phyloP scores from a whole-genome alignment of 2,113 vertebrate genomes.

The Brachirus orientalis region DNA sequence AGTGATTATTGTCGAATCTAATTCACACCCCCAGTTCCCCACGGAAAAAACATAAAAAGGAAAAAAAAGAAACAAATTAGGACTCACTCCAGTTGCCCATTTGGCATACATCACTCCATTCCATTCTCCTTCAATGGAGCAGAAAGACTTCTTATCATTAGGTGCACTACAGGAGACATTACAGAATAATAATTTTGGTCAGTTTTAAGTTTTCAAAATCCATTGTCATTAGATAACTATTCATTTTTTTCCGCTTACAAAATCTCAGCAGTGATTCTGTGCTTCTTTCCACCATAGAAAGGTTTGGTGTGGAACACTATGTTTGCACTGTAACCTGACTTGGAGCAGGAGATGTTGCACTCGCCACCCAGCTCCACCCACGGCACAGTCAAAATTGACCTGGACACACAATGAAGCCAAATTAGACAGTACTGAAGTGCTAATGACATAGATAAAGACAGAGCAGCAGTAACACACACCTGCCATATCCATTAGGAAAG shows the following conservation, averaged over 20 bases:
- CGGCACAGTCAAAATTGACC: slow-evolving; percentile 98
- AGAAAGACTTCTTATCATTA: slow-evolving; percentile 97
- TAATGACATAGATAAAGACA: neutral
- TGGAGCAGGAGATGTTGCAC: slow-evolving; percentile 96
- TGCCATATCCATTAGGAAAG: slow-evolving; percentile 98
- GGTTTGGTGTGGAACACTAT: slow-evolving; percentile 98
- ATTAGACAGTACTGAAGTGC: neutral
- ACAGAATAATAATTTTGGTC: neutral
- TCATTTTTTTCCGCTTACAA: slow-evolving; percentile 85
- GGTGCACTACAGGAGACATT: slow-evolving; percentile 84
- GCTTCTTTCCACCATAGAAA: slow-evolving; percentile 99
- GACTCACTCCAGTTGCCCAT: slow-evolving; percentile 91
- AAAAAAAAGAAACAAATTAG: neutral
- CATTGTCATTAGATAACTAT: neutral
- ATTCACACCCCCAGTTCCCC: neutral
- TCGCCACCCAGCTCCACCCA: slow-evolving; percentile 99
- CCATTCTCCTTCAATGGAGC: slow-evolving; percentile 97
- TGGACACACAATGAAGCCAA: slow-evolving; percentile 62
- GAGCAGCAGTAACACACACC: slow-evolving; percentile 71
- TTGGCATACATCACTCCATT: slow-evolving; percentile 98
- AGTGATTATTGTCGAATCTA: neutral
- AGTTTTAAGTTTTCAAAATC: neutral
- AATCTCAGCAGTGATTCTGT: slow-evolving; percentile 97
- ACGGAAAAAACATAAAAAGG: neutral
- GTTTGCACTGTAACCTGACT: slow-evolving; percentile 94